phyloP scores from a whole-genome alignment of 2,113 vertebrate genomes.

The Corydoras sp. region DNA sequence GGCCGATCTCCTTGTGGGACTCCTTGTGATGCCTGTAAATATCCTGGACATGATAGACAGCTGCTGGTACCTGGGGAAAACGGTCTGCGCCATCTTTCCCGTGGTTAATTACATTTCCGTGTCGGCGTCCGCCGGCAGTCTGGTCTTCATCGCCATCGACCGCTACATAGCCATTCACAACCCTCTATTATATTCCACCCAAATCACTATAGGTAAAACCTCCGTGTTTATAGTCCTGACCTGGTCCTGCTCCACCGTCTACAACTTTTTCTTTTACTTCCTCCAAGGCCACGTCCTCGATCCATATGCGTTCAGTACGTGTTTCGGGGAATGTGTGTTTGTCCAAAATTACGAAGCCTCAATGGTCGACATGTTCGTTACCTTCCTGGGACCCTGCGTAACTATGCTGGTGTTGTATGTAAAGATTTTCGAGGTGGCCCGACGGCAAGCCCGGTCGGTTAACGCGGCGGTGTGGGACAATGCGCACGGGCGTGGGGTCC shows the following conservation, averaged over 20 bases:
- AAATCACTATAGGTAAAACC: slow-evolving; percentile 36
- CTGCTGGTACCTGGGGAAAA: slow-evolving; percentile 57
- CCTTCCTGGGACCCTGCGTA: slow-evolving; percentile 10
- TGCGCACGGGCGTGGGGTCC: not conserved
- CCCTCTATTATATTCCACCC: slow-evolving; percentile 50
- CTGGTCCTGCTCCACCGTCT: slow-evolving; percentile 48
- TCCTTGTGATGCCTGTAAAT: slow-evolving; percentile 75
- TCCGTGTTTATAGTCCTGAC: slow-evolving; percentile 43
- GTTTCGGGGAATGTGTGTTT: slow-evolving; percentile 21
- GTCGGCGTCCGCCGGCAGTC: slow-evolving; percentile 43
- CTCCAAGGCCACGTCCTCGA: slow-evolving; percentile 5
- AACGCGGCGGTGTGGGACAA: not conserved
- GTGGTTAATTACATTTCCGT: slow-evolving; percentile 44
- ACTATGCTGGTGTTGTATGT: slow-evolving; percentile 23
- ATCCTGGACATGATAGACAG: slow-evolving; percentile 35
- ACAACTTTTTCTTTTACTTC: slow-evolving; percentile 18
- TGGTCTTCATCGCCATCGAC: slow-evolving; percentile 55
- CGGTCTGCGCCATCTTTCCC: slow-evolving; percentile 46
- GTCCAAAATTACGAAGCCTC: not conserved
- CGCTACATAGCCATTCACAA: slow-evolving; percentile 52
- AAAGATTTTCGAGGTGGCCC: slow-evolving; percentile 25
- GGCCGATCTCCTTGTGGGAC: slow-evolving; percentile 55
- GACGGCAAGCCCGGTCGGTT: slow-evolving; percentile 17
- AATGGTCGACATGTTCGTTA: slow-evolving; percentile 12
- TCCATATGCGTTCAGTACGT: slow-evolving; percentile 7